These are phyloP conservation scores for Hyposoter didymator DNA, from an alignment of 2,888 invertebrate species.

Conservation along the genomic window DNA sequence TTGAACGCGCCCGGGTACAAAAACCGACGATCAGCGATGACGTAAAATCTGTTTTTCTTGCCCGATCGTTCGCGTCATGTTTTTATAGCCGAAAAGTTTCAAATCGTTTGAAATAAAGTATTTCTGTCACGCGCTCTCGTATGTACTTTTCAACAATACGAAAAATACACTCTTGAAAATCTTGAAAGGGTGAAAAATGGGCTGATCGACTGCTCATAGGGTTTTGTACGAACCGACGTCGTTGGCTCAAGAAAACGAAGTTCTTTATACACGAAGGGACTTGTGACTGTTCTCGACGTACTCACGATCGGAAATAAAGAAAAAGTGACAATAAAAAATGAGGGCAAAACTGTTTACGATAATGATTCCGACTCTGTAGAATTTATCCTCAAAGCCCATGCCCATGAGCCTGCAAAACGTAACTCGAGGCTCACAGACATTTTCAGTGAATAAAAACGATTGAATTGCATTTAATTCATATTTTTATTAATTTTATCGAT, in stretches of 20 bases:
- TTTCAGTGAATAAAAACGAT: background rate
- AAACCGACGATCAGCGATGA: background rate
- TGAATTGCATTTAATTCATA: background rate
- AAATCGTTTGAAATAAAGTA: background rate
- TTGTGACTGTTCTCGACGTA: background rate
- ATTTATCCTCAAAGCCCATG: background rate
- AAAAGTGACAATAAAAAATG: background rate
- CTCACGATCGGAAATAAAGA: background rate
- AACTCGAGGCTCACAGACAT: background rate
- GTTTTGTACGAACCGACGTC: background rate
- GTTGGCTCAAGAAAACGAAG: background rate
- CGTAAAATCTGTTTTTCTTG: background rate
- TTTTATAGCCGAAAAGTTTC: background rate
- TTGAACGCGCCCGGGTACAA: background rate
- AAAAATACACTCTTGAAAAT: background rate
- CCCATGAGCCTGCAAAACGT: background rate
- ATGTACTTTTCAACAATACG: background rate
- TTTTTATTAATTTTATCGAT: background rate
- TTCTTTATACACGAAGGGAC: constrained; percentile 1
- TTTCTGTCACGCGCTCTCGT: background rate
- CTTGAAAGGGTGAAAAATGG: constrained; percentile 1
- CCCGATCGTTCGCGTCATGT: background rate
- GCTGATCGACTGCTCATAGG: background rate
- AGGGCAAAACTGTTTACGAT: background rate
- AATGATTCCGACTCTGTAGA: background rate